phyloP scores from a whole-genome alignment of 2,797 vertebrate genomes.

The Cyclopterus lumpus region DNA sequence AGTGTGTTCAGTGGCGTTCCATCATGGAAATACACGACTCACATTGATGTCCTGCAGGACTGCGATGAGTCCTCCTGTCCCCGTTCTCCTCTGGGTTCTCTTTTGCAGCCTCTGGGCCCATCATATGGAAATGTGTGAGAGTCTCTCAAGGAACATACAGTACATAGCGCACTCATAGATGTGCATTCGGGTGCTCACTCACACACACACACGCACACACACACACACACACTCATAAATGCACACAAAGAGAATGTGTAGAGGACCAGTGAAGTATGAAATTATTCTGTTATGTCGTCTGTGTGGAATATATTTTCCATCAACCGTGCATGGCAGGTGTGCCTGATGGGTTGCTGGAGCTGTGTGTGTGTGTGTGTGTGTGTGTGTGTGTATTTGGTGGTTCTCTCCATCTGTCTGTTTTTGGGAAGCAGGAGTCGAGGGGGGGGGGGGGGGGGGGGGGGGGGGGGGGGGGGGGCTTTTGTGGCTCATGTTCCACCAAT shows the following conservation, averaged over 20 bases:
- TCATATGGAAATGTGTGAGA: conserved; percentile 65
- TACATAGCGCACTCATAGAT: conserved; percentile 49
- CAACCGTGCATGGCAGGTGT: conserved; percentile 72
- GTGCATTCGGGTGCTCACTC: conserved; percentile 17
- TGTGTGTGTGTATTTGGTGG: conserved; percentile 25
- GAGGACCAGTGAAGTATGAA: conserved; percentile 74
- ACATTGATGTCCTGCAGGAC: conserved; percentile 36
- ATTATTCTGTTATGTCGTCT: conserved; percentile 82
- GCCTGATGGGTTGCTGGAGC: conserved; percentile 51
- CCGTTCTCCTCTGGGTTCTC: conserved; percentile 17
- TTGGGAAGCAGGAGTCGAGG: conserved; percentile 1
- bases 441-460: too few relatives aligned
- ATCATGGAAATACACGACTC: conserved; percentile 37
- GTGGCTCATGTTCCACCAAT: neutral
- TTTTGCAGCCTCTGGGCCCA: conserved; percentile 52
- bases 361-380: conserved; percentile 10
- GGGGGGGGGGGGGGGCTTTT: too few relatives aligned
- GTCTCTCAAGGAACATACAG: conserved; percentile 47
- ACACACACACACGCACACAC: conserved; percentile 25
- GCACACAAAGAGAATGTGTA: conserved; percentile 43
- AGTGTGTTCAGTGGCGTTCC: conserved; percentile 47
- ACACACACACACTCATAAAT: conserved; percentile 3
- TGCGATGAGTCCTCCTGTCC: neutral
- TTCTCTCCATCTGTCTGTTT: conserved; percentile 37
- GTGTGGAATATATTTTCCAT: conserved; percentile 80